These are phyloP conservation scores for Chlamydotis undulata DNA, from an alignment of 2,113 vertebrate genomes.

Conservation along the genomic window DNA sequence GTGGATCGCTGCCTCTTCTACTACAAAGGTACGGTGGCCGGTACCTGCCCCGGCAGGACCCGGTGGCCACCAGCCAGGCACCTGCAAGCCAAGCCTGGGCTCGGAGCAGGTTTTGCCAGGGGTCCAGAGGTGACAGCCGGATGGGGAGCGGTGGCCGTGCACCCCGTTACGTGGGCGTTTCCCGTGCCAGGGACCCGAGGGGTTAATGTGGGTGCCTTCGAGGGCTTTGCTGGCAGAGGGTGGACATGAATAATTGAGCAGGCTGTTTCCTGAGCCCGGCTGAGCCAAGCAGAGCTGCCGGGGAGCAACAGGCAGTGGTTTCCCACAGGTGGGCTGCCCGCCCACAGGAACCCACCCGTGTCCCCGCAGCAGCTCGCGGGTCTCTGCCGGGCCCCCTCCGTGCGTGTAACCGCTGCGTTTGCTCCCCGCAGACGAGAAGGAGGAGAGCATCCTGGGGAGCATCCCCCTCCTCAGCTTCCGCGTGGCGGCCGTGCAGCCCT, in stretches of 20 bases:
- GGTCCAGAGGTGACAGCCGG: rapidly evolving
- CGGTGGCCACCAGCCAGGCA: neutral
- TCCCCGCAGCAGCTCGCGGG: neutral
- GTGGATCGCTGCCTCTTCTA: conserved; percentile 95
- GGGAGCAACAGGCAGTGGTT: neutral
- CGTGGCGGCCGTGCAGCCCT: conserved; percentile 83
- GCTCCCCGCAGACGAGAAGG: conserved; percentile 86
- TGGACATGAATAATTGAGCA: conserved; percentile 54
- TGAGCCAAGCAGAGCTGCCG: neutral
- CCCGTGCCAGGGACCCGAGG: rapidly evolving
- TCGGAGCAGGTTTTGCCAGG: neutral
- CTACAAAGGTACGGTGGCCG: conserved; percentile 86
- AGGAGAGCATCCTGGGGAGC: conserved; percentile 91
- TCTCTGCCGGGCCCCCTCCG: rapidly evolving
- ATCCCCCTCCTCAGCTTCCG: conserved; percentile 93
- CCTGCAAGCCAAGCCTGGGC: rapidly evolving
- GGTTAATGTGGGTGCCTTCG: neutral
- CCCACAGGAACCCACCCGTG: neutral
- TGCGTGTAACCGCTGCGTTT: neutral
- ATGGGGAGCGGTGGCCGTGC: rapidly evolving
- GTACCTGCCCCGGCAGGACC: rapidly evolving
- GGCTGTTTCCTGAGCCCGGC: neutral
- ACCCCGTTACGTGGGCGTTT: neutral
- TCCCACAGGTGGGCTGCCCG: conserved; percentile 17
- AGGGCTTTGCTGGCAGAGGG: conserved; percentile 34